A percentile compares a stretch with the other conserved stretches of the same genome.
These are phyloP conservation scores for Argyrosomus regius DNA, from an alignment of 2,797 vertebrate species.

Conservation along the genomic window DNA sequence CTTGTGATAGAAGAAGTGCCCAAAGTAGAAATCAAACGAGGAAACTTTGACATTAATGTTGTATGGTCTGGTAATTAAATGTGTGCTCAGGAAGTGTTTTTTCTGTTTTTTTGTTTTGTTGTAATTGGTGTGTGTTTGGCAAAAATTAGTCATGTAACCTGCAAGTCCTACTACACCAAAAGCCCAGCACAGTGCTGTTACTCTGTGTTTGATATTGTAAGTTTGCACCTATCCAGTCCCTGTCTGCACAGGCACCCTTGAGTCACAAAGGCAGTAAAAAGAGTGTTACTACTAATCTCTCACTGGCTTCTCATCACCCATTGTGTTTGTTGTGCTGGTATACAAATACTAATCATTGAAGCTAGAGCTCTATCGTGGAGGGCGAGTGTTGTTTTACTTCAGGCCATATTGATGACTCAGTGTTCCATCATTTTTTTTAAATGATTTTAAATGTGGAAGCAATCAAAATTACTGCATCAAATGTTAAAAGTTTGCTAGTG, in stretches of 20 bases:
- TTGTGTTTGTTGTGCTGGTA: background rate
- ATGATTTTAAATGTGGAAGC: background rate
- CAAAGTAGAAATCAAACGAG: background rate
- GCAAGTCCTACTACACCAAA: too few relatives aligned
- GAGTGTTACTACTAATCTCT: conserved; percentile 1
- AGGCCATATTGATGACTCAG: background rate
- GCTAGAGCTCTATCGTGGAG: background rate
- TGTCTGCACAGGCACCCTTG: too few relatives aligned
- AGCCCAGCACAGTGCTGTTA: too few relatives aligned
- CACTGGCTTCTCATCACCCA: background rate
- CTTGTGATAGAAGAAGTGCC: background rate
- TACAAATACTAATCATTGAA: background rate
- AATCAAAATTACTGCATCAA: background rate
- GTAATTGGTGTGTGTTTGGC: too few relatives aligned
- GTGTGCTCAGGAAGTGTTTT: too few relatives aligned
- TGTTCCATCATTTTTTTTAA: background rate
- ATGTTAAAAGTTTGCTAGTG: too few relatives aligned
- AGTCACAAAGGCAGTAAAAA: too few relatives aligned
- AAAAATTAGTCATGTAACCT: too few relatives aligned
- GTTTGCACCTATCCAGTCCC: too few relatives aligned
- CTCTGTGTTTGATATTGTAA: too few relatives aligned
- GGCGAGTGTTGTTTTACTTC: background rate
- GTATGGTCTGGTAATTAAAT: background rate
- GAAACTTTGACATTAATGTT: background rate
- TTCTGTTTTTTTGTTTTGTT: background rate